phyloP scores from a whole-genome alignment of 92 coral and sea anemone genomes.

The Palythoa grandis region DNA sequence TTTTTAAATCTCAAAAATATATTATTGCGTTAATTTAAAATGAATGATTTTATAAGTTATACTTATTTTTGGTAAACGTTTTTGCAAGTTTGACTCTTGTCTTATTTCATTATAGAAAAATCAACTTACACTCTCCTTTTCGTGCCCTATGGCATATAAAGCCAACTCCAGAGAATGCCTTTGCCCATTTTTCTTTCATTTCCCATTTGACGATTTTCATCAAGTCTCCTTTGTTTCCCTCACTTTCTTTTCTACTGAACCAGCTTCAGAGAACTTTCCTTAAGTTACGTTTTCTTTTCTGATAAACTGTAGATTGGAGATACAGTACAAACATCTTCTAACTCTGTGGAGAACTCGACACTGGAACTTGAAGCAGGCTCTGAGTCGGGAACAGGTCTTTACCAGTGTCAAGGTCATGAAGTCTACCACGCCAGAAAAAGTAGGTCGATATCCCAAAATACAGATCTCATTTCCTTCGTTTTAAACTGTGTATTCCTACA shows the following conservation, averaged over 20 bases:
- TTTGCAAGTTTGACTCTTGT: too few species aligned
- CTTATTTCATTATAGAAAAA: background rate
- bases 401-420: slow-evolving; percentile 91
- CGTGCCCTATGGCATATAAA: too few species aligned
- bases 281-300: background rate
- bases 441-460: background rate
- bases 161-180: too few species aligned
- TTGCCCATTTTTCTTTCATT: too few species aligned
- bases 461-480: too few species aligned
- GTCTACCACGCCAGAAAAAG: slow-evolving; percentile 88
- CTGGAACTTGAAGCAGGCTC: slow-evolving; percentile 86
- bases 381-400: slow-evolving; percentile 89
- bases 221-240: background rate
- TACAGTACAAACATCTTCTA: slow-evolving; percentile 91
- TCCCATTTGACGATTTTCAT: too few species aligned
- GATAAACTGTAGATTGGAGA: slow-evolving; percentile 72
- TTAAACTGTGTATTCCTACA: too few species aligned
- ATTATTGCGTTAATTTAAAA: background rate
- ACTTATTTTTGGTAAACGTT: too few species aligned
- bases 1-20: background rate
- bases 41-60: background rate
- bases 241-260: background rate
- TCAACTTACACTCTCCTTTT: background rate
- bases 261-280: background rate
- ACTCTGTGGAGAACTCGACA: slow-evolving; percentile 95